Evolutionary conservation across 2,797 vertebrate genomes (phyloP), one percentile per base, ranked within the genome.

Genomic region (Malurus leucopterus): DNA sequence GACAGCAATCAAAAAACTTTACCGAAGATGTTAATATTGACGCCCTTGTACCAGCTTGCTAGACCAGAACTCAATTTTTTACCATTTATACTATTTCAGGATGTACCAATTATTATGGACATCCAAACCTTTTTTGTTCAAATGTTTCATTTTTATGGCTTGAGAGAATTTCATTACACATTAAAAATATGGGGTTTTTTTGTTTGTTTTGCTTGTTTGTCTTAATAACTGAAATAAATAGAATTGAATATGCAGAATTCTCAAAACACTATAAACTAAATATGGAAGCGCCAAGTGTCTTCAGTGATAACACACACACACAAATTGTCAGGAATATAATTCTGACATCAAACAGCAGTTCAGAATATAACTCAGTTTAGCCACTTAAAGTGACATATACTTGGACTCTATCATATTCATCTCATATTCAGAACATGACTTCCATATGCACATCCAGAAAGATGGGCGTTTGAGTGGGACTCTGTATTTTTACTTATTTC

Each of bases 181-280:
- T 77, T 34, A 70, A 89, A 87, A 87, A 67, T 13, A 55, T 1
- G 14, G 36, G 36, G 36, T 36, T 32, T 51, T 36, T 3, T 20
- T n/a, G n/a, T n/a, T 57, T 41, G 4, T 22, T 57, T 41, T 32
- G 26, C 16, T 41, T 24, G 26, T 26, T 36, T 24, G 36, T 55
- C 50, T 70, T 38, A 50, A 4, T 43, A 74, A 62, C 0, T 2
- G 13, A 81, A 86, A 63, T 73, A 38, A 89, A 89, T 75, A 3
- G 38, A 65, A 73, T 27, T 70, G 8, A 76, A 62, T 47, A 58
- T n/a, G 79, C 58, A 81, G 79, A 59, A 70, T 87, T 89, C 84
- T 93, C 86, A 89, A 88, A 93, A 90, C 63, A 83, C 85, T 84
- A 81, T 47, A 88, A 96, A 69, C 43, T 38, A 53, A 38, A 46